Base-by-base conservation (phyloP, 1,140 invertebrate genomes). In the Zaprionus vittiger region DNA sequence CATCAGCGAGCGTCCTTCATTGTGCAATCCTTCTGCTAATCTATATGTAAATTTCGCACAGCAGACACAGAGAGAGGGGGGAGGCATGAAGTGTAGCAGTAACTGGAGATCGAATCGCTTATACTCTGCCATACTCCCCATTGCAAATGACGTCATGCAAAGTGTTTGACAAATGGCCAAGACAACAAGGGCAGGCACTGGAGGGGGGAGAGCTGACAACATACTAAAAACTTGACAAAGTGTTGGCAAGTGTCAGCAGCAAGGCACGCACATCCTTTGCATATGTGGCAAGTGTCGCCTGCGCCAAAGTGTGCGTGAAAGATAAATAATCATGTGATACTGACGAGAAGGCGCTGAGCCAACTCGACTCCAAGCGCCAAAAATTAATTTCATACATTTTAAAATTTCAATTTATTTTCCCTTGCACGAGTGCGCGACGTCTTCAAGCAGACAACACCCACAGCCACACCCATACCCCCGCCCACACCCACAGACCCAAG, bases 371-470 rank as follows among this genome's bases (percentile, higher is more conserved):
- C 59, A 57, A 69, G 56, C 66, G 79, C 84, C 81, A 89, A 89
- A 87, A 89, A 87, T 87, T 87, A 87, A 87, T 87, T 89, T 87
- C 81, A 89, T 87, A 87, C 84, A 87, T 89, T 87, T 87, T 87
- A 87, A 87, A 87, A 87, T 87, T 89, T 87, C 84, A 89, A 87
- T 87, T 87, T 87, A 87, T 87, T 89, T 83, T 79, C 69, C 79
- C 68, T 41, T 74, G 84, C 84, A 87, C 84, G 84, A 87, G 79
- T 82, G 84, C 84, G 81, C 84, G 73, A 73, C 72, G 71, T 85
- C 83, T 85, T 81, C 83, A 79, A 81, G 77, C 84, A 89, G 78
- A 81, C 79, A 87, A 52, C 57, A 60, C 57, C 31, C 34, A 55
- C 34, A 60, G 41, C 20, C 28, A 56, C 37, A 37, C 22, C 14